Evolutionary conservation across 1,140 invertebrate genomes (phyloP), one percentile per base, ranked within the genome.

Genomic region (Danaus plexippus): DNA sequence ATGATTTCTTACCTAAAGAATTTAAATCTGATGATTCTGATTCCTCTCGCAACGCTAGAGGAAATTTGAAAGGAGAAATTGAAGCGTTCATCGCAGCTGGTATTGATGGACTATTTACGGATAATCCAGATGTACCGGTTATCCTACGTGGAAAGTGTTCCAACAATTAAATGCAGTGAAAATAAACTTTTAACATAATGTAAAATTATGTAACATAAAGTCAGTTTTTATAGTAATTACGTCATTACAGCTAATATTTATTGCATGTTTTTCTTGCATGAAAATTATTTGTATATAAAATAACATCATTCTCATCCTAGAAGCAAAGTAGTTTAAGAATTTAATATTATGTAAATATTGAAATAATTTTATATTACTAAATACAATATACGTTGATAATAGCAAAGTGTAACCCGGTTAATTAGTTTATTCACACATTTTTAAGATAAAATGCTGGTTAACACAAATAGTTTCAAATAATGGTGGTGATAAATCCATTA

Each of bases 101-200:
- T 10, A 80, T 87, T 32, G 84, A 87, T 58, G 84, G 84, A 2
- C 47, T 85, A 2, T 87, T 87, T 53, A 57, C 76, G 32, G 84
- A 87, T 62, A 79, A 87, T 52, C 80, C 84, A 11, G 80, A 87
- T 50, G 61, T 81, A 47, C 67, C 75, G 3, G 61, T 70, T 9
- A 61, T 62, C 11, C 54, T 80, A 41, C 64, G 75, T 42, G 70
- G 67, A 22, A 52, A 59, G 10, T 81, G 80, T 45, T 45, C 12
- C 11, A 3, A 45, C 11, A 12, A 45, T 45, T 45, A 45, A 32
- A 32, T 45, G 1, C 44, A 45, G 11, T 45, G 44, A 45, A 45
- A 45, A 45, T 45, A 45, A 43, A 52, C 50, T 46, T 12, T 7
- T 45, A 45, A 45, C 10, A 45, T 45, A 45, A 45, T 45, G 12